A percentile compares a stretch with the other conserved stretches of the same genome.
Evolutionary conservation across 2,113 vertebrate species (phyloP).

Genomic region (Lampris megalopsis): DNA sequence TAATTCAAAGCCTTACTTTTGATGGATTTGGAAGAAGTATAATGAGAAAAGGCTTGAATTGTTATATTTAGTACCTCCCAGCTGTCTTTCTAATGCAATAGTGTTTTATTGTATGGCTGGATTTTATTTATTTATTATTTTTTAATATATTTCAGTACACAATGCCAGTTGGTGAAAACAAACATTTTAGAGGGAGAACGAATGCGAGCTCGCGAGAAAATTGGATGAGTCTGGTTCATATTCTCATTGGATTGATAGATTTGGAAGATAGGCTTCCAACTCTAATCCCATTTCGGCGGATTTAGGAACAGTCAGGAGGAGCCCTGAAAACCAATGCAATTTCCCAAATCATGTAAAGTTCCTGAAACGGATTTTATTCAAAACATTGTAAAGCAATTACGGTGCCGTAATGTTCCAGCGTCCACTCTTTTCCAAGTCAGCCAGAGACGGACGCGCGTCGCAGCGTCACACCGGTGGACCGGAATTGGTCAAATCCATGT

Average conservation of each 20-base stretch:
- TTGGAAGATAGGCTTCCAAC: conserved; percentile 24
- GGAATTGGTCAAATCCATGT: no score
- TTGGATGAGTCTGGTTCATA: conserved; percentile 19
- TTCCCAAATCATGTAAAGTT: conserved; percentile 44
- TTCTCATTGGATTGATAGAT: conserved; percentile 34
- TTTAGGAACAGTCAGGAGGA: conserved; percentile 32
- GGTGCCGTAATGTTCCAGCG: conserved; percentile 41
- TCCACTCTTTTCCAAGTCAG: background rate
- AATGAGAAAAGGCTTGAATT: conserved; percentile 46
- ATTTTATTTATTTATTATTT: background rate
- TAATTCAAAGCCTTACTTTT: conserved; percentile 59
- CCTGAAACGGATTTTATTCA: conserved; percentile 40
- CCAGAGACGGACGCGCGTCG: background rate
- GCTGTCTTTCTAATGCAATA: conserved; percentile 27
- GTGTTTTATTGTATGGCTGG: background rate
- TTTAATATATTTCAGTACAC: conserved; percentile 22
- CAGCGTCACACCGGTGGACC: no score
- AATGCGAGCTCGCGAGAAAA: conserved; percentile 1
- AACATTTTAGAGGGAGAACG: conserved; percentile 26
- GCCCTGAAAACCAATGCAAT: conserved; percentile 17
- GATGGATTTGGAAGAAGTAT: conserved; percentile 51
- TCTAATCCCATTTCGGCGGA: conserved; percentile 53
- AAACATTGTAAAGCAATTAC: conserved; percentile 48
- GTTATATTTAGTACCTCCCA: conserved; percentile 51
- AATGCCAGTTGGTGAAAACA: conserved; percentile 33